phyloP scores from a whole-genome alignment of 2,888 invertebrate genomes.

The Amorpha juglandis region DNA sequence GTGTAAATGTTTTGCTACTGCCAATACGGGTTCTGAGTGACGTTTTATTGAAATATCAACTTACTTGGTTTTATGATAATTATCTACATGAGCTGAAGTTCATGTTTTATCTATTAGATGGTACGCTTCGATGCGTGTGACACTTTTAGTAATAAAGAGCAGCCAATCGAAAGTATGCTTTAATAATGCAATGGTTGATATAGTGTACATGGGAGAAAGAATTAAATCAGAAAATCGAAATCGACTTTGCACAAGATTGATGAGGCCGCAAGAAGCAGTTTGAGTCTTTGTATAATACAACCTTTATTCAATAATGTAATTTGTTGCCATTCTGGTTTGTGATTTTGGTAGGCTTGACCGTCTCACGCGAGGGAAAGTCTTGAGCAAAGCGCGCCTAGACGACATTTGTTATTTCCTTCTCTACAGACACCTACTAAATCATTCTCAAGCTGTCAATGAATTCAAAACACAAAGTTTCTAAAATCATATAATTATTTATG shows the following conservation, averaged over 20 bases:
- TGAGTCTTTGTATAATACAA: neutral
- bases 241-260: constrained; percentile 15
- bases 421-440: neutral
- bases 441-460: constrained; percentile 1
- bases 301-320: too few relatives aligned
- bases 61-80: constrained; percentile 42
- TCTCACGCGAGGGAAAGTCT: neutral
- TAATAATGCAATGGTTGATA: neutral
- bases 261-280: neutral
- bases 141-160: neutral
- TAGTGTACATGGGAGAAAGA: neutral
- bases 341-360: neutral
- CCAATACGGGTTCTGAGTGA: constrained; percentile 53
- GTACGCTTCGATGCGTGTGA: neutral
- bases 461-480: constrained; percentile 4
- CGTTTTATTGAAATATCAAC: constrained; percentile 46
- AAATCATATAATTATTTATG: constrained; percentile 12
- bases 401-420: constrained; percentile 4
- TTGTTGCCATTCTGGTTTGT: neutral
- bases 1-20: constrained; percentile 74
- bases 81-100: constrained; percentile 16
- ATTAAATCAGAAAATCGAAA: neutral
- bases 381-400: constrained; percentile 1
- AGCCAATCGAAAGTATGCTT: neutral
- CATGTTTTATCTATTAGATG: neutral